Base-by-base conservation (phyloP, 2,113 vertebrate genomes). In the Cricetomys ansorgei region DNA sequence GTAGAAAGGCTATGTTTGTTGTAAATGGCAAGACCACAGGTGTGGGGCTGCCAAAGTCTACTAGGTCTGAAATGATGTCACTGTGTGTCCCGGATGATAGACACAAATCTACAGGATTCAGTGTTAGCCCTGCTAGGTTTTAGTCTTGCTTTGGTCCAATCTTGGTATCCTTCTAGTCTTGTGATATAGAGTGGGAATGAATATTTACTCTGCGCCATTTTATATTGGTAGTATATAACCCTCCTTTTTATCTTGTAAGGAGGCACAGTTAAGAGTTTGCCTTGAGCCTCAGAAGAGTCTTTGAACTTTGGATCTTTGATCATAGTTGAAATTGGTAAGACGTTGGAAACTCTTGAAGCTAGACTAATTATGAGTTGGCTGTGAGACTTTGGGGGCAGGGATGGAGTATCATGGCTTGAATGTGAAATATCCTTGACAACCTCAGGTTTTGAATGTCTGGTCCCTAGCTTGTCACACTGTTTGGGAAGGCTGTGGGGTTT, bases 221-320 rank as follows among this genome's bases (percentile, higher is more conserved):
- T 13, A 57, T 43, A 59, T 21, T 73, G n/a, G 15, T 11, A 43
- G n/a, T 69, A 9, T 55, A 9, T 73, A 57, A 88, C 16, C 25
- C 17, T 73, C n/a, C 17, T 43, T 88, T 73, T 40, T 53, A 73
- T 73, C 29, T 72, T 73, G 4, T 57, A 73, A 69, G 69, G 27
- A 43, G 4, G 27, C 27, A 69, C 23, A 88, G 62, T 87, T 53
- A 87, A 69, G 67, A 40, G 86, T 73, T 88, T 88, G 25, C 50
- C 69, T 88, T 43, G 50, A 73, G 86, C 69, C 69, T 88, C n/a
- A 88, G 86, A 43, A 73, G 50, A 88, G 37, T 73, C 69, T 88
- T 88, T 88, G 86, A 57, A 57, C 86, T 88, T 59, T 43, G 7
- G 69, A 43, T 29, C 50, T 88, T 88, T 88, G 50, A 73, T 57